Base-by-base conservation (phyloP, 2,113 vertebrate species). In the Nibea albiflora region DNA sequence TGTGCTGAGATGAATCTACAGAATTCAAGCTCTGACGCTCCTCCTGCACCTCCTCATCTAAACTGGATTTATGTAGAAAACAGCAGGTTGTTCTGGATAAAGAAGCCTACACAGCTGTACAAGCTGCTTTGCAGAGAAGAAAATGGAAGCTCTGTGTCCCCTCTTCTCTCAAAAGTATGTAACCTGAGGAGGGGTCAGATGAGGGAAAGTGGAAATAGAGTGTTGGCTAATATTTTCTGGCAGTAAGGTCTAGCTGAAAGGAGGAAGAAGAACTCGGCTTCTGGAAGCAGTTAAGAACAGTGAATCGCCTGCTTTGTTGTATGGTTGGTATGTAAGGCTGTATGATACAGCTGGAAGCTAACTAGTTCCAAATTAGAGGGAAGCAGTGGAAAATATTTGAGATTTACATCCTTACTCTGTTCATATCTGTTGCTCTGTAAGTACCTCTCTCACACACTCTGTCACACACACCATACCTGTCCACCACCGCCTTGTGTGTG, bases 401-500 rank as follows among this genome's bases (percentile, higher is more conserved):
- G 35, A 35, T 35, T 35, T 1, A 35, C 7, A 35, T 35, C 35
- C 7, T 35, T 35, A 35, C 5, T 35, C 31, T 35, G 6, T 35
- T 35, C 31, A 35, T 35, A 35, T 35, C 31, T 35, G 31, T 35
- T 35, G 31, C 31, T 35, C 31, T 31, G 5, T 6, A 31, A 31
- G 5, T 31, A 31, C 5, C 31, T 35, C 31, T 35, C 31, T 35
- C 31, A 31, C 5, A 31, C 31, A 31, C 31, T 31, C 31, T 31
- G 31, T 35, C 31, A 35, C 31, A 35, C 31, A 35, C 35, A 35
- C 7, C 35, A 35, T 84, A 98, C 98, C 98, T 99, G 85, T 97
- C 96, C 82, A 99, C 96, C 71, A 99, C 98, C 78, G 96, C 93
- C 84, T 98, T 99, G 91, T 99, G 98, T 1, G 96, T 94, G 0